Evolutionary conservation across 1,140 invertebrate genomes (phyloP).

Genomic region (Nasonia vitripennis): DNA sequence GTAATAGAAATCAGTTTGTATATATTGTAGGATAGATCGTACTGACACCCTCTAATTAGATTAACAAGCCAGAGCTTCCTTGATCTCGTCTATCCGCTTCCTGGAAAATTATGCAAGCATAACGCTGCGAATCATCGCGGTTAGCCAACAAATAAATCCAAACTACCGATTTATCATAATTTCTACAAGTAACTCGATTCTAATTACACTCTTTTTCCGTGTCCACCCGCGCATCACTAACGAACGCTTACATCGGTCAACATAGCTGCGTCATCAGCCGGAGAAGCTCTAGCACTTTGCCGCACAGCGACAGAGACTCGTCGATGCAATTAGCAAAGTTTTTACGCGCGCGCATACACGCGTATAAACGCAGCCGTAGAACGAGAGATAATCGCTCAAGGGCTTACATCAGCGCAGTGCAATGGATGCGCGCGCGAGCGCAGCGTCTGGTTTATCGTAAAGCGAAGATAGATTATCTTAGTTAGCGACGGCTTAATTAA

Average conservation of each 20-base stretch:
- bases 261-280: no score
- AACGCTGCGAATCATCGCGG: neutral
- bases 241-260: no score
- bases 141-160: neutral
- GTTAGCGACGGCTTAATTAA: constrained; percentile 63
- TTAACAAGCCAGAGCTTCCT: neutral
- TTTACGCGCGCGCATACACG: neutral
- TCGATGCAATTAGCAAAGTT: neutral
- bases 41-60: neutral
- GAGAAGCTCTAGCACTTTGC: no score
- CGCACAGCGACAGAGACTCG: neutral
- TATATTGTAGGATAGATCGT: neutral
- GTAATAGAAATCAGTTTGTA: neutral
- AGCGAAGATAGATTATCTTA: constrained; percentile 62
- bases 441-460: constrained; percentile 55
- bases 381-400: neutral
- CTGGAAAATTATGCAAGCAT: no score
- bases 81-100: neutral
- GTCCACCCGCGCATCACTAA: no score
- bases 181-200: no score
- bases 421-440: neutral
- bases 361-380: neutral
- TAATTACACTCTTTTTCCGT: no score
- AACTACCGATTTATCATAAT: no score
- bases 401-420: neutral